A percentile compares a stretch with the other conserved stretches of the same genome.
Evolutionary conservation across 2,113 vertebrate genomes (phyloP).

Genomic region (Agelaius tricolor): DNA sequence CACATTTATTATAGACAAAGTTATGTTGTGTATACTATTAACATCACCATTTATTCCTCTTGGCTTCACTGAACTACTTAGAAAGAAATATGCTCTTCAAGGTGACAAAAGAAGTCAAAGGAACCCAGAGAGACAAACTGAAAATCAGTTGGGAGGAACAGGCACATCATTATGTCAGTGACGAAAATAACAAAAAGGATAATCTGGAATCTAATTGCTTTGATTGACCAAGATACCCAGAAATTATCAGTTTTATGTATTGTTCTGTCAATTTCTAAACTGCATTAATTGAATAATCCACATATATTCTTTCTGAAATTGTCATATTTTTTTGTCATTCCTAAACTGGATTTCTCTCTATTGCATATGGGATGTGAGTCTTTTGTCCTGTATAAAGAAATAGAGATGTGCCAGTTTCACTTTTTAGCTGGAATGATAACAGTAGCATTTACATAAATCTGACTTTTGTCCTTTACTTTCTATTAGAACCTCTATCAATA

Average conservation of each 20-base stretch:
- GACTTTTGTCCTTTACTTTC: slow-evolving; percentile 53
- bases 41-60: not conserved
- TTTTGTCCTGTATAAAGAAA: not conserved
- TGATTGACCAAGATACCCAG: not conserved
- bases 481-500: slow-evolving; percentile 64
- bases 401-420: not conserved
- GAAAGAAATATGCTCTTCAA: not conserved
- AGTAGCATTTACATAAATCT: slow-evolving; percentile 69
- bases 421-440: slow-evolving; percentile 43
- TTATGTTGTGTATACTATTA: not conserved
- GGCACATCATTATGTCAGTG: not conserved
- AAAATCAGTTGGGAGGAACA: not conserved
- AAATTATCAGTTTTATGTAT: not conserved
- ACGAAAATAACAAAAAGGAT: not conserved
- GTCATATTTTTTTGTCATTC: not conserved
- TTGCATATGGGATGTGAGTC: not conserved
- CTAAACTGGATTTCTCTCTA: not conserved
- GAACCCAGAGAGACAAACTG: not conserved
- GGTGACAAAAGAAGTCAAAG: not conserved
- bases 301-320: not conserved
- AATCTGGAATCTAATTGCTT: not conserved
- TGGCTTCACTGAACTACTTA: not conserved
- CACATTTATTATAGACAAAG: not conserved
- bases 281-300: not conserved
- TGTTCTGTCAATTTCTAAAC: not conserved